Evolutionary conservation across 2,888 invertebrate genomes (phyloP).

Genomic region (Drosophila dives): DNA sequence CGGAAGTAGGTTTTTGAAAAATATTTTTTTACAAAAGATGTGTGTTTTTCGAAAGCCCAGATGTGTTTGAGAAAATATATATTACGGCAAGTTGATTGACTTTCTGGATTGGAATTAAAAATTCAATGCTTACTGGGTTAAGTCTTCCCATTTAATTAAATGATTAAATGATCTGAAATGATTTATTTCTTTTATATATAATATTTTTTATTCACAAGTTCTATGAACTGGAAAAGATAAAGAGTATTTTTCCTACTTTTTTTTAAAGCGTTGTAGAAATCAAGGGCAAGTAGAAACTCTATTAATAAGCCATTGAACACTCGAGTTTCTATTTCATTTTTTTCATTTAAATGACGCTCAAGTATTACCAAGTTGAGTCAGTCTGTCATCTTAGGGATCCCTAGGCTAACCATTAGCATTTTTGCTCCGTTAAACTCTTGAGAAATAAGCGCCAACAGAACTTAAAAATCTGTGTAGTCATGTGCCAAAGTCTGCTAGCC

Average conservation of each 20-base stretch:
- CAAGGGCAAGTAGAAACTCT: background rate
- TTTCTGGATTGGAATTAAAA: background rate
- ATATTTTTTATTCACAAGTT: background rate
- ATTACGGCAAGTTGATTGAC: fast-evolving
- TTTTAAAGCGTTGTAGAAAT: background rate
- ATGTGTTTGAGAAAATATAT: slow-evolving; percentile 31
- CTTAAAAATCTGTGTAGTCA: slow-evolving; percentile 46
- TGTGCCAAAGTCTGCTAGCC: slow-evolving; percentile 32
- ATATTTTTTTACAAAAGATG: slow-evolving; percentile 45
- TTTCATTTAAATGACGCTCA: slow-evolving; percentile 2
- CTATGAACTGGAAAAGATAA: background rate
- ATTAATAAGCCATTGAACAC: slow-evolving; percentile 6
- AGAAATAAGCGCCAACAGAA: slow-evolving; percentile 35
- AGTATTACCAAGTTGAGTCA: background rate
- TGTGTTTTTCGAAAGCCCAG: slow-evolving; percentile 29
- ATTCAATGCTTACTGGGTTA: slow-evolving; percentile 22
- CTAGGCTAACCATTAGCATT: slow-evolving; percentile 52
- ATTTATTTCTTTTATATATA: too few species aligned
- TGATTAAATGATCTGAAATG: too few species aligned
- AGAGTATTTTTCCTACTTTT: background rate
- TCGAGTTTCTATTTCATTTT: background rate
- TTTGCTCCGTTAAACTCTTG: slow-evolving; percentile 40
- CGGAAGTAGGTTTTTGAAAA: slow-evolving; percentile 59
- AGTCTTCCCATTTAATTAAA: too few species aligned
- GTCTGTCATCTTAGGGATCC: slow-evolving; percentile 19